Percentiles rank a stretch among this genome's conserved stretches.
phyloP scores from a whole-genome alignment of 2,888 invertebrate genomes.

The Axea sp. region DNA sequence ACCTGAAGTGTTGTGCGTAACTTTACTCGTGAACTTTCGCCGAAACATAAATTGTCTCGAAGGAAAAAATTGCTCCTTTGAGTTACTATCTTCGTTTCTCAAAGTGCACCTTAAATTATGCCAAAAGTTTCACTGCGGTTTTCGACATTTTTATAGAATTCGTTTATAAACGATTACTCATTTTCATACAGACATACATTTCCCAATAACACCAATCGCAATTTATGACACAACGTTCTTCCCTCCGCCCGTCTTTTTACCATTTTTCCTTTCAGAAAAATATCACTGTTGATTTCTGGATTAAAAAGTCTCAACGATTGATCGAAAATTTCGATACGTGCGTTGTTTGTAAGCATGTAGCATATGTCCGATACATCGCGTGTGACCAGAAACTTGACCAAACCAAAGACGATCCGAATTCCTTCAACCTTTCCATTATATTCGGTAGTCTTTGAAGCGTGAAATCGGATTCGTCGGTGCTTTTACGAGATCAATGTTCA shows the following conservation, averaged over 20 bases:
- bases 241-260: too few species aligned
- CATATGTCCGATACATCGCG: constrained; percentile 31
- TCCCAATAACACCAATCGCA: too few species aligned
- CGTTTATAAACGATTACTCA: constrained; percentile 6
- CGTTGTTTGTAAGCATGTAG: constrained; percentile 29
- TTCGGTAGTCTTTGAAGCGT: constrained; percentile 67
- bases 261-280: too few species aligned
- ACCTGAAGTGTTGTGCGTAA: constrained; percentile 25
- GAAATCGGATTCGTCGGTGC: constrained; percentile 72
- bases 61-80: constrained; percentile 19
- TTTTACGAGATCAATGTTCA: constrained; percentile 69
- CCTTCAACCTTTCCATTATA: constrained; percentile 53
- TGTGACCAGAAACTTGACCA: constrained; percentile 60
- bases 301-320: constrained; percentile 22
- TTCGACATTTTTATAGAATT: neutral
- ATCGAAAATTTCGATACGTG: constrained; percentile 24
- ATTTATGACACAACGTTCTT: neutral
- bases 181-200: too few species aligned
- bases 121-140: constrained; percentile 17
- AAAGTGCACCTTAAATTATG: constrained; percentile 18
- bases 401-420: constrained; percentile 58
- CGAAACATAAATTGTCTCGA: constrained; percentile 42
- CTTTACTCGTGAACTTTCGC: constrained; percentile 42
- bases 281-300: constrained; percentile 17
- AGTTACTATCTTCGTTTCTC: constrained; percentile 4